Evolutionary conservation across 1,140 invertebrate genomes (phyloP).

Genomic region (Potamilus streckersoni): DNA sequence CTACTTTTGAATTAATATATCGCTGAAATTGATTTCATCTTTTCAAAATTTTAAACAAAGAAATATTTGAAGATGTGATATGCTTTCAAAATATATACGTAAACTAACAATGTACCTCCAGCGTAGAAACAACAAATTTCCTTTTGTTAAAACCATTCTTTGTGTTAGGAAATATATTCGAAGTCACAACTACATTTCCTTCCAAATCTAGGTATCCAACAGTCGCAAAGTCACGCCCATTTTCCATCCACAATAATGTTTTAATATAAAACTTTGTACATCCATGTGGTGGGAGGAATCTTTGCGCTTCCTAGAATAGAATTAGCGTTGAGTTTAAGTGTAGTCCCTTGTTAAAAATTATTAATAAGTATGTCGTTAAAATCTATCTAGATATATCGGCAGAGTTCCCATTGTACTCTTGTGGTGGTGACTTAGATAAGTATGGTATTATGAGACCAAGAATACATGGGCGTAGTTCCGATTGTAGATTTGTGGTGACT

Average conservation of each 20-base stretch:
- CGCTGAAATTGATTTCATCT: too few relatives aligned
- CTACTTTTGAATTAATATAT: too few relatives aligned
- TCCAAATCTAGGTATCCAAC: conserved; percentile 18
- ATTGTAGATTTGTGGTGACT: too few relatives aligned
- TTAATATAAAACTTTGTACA: conserved; percentile 16
- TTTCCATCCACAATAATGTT: conserved; percentile 28
- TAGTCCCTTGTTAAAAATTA: too few relatives aligned
- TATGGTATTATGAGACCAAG: too few relatives aligned
- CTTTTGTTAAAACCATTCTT: conserved; percentile 33
- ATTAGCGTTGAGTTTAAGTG: too few relatives aligned
- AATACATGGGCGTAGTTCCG: too few relatives aligned
- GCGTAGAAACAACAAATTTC: conserved; percentile 28
- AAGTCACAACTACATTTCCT: conserved; percentile 1
- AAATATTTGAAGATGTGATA: background rate
- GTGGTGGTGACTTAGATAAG: too few relatives aligned
- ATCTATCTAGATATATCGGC: too few relatives aligned
- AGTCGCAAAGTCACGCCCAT: conserved; percentile 15
- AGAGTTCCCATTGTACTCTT: too few relatives aligned
- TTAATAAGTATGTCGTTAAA: too few relatives aligned
- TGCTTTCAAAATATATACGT: background rate
- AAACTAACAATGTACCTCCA: conserved; percentile 20
- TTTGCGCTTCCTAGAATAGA: background rate
- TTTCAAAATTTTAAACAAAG: background rate
- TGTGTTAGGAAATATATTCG: conserved; percentile 32
- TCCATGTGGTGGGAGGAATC: background rate